Conservation (phyloP, 2,113 vertebrate genomes). For the Motacilla alba region DNA sequence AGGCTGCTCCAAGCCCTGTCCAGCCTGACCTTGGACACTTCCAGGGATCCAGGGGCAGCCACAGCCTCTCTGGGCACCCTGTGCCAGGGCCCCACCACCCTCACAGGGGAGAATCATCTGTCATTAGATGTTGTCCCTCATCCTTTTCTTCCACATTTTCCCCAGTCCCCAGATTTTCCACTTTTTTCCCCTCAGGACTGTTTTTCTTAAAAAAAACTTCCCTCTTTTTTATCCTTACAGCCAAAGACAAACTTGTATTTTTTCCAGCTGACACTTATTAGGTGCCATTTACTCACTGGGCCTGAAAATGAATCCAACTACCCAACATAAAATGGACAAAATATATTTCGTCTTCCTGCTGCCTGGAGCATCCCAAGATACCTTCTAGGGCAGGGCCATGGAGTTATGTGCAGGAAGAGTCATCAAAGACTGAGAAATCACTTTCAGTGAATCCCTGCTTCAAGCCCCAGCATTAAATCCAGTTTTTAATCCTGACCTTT, state of each 20-base stretch:
- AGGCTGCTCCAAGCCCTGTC: fast-evolving
- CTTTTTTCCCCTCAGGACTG: not conserved
- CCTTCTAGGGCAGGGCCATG: not conserved
- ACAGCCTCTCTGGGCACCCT: not conserved
- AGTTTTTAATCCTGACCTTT: not conserved
- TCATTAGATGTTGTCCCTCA: not conserved
- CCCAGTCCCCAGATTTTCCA: not conserved
- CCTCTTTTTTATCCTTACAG: not conserved
- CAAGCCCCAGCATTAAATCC: not conserved
- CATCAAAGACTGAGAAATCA: not conserved
- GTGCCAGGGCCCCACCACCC: fast-evolving
- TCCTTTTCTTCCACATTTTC: not conserved
- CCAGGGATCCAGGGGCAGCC: not conserved
- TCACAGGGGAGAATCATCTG: not conserved
- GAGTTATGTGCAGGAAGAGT: not conserved
- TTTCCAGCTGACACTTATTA: not conserved
- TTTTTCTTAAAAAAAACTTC: not conserved
- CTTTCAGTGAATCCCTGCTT: not conserved
- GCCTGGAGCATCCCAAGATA: not conserved
- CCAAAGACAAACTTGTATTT: not conserved
- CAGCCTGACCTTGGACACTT: not conserved
- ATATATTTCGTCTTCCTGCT: not conserved
- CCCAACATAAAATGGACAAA: not conserved
- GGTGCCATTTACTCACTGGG: not conserved
- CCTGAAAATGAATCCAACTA: not conserved